Evolutionary conservation across 2,113 vertebrate genomes (phyloP), one percentile per base, ranked within the genome.

Genomic region (Rhea americana): DNA sequence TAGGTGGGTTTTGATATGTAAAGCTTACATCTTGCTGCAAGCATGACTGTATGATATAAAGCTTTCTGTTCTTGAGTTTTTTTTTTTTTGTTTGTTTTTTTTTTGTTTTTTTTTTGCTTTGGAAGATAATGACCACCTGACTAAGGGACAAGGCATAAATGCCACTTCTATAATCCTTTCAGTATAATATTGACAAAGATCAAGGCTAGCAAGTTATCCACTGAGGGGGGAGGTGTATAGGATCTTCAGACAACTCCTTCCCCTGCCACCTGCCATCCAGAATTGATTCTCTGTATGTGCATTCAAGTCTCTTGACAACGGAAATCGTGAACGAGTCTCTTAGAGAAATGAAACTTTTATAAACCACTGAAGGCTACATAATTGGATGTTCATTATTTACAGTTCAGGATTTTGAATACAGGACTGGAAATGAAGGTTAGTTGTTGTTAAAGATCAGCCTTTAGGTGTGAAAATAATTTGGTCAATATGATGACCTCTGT

Each of bases 291-390:
- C 22, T 81, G 47, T 68, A 21, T 30, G 22, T 72, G 9, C 7
- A 0, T 47, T 55, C 16, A 32, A 35, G 21, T 48, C 22, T 76
- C 25, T 82, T 66, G 58, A 10, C 0, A 0, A 41, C 41, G 43
- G 79, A 77, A 89, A 67, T 58, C 30, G 15, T 39, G 59, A 95
- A 5, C 10, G 30, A 63, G 32, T 21, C 50, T 83, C 86, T 16
- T 0, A 43, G 30, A 59, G 47, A 43, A 82, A 37, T 59, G 22
- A 63, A 77, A 82, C 11, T 37, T 61, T 1, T 19, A 9, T 30
- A 55, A 84, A 59, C 18, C 30, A 1, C 50, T 51, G 1, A 68
- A 66, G 55, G 7, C 81, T 80, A 3, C 28, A 0, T 21, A 66
- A 32, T 21, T 14, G 3, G 1, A 0, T 28, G 19, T 58, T 89